These are phyloP conservation scores for Phataginus tricuspis DNA, from an alignment of 2,797 vertebrate genomes.

Conservation along the genomic window DNA sequence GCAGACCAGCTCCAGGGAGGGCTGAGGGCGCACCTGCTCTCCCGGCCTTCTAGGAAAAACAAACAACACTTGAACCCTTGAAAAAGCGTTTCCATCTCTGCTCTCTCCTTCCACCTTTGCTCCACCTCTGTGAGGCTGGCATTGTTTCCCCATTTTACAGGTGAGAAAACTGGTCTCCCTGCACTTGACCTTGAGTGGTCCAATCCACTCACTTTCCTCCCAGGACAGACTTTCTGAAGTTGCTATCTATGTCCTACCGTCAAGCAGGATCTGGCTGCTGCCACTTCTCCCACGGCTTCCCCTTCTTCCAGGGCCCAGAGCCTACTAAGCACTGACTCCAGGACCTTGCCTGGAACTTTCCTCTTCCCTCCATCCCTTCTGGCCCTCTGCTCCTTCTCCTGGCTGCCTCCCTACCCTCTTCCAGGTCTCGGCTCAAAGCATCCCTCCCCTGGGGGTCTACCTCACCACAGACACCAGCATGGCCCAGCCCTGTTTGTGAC, in stretches of 20 bases:
- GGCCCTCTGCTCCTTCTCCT: not conserved
- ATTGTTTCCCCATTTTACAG: not conserved
- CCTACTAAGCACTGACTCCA: not conserved
- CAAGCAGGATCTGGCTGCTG: not conserved
- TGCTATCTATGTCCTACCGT: accelerated
- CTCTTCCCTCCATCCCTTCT: not conserved
- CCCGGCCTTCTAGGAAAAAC: not conserved
- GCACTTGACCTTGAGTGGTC: not conserved
- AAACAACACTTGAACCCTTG: accelerated
- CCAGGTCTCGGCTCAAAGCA: not conserved
- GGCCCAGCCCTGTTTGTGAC: not conserved
- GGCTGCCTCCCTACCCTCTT: not conserved
- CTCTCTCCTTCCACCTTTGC: accelerated
- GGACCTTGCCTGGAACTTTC: not conserved
- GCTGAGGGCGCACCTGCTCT: too few species aligned
- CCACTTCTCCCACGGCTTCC: not conserved
- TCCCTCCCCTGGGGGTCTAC: not conserved
- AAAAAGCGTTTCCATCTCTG: accelerated
- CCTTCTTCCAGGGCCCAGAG: not conserved
- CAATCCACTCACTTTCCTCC: not conserved
- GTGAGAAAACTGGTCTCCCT: not conserved
- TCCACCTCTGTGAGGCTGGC: accelerated
- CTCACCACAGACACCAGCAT: not conserved
- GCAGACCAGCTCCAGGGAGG: not conserved
- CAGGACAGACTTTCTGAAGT: not conserved